A percentile compares a stretch with the other conserved stretches of the same genome.
phyloP scores from a whole-genome alignment of 1,140 invertebrate species.

The Aphelenchoides avenae region DNA sequence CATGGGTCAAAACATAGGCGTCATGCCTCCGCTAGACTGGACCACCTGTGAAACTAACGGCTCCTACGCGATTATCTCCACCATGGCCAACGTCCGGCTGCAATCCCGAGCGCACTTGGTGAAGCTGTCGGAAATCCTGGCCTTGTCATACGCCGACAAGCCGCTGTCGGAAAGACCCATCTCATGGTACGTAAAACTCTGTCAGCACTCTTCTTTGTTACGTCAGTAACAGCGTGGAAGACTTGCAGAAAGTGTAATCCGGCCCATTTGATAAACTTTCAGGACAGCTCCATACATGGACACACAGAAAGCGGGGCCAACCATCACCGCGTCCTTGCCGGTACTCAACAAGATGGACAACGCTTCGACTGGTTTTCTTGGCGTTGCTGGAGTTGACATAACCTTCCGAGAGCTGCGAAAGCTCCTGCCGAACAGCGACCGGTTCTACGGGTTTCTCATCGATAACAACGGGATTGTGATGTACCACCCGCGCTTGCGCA shows the following conservation, averaged over 20 bases:
- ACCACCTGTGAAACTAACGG: constrained; percentile 43
- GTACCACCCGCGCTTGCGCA: constrained; percentile 47
- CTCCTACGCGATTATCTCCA: constrained; percentile 36
- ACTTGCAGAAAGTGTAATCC: not conserved
- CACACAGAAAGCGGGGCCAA: constrained; percentile 44
- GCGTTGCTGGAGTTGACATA: constrained; percentile 49
- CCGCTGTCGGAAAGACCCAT: constrained; percentile 34
- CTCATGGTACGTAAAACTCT: constrained; percentile 23
- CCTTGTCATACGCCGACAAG: constrained; percentile 22
- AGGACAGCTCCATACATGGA: constrained; percentile 54
- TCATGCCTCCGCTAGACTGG: constrained; percentile 42
- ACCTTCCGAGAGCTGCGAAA: constrained; percentile 23
- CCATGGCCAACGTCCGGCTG: constrained; percentile 51
- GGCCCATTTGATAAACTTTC: not conserved
- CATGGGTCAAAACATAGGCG: constrained; percentile 54
- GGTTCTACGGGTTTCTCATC: constrained; percentile 48
- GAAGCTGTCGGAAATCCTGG: constrained; percentile 37
- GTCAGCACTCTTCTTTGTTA: not conserved
- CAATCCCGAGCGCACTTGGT: constrained; percentile 41
- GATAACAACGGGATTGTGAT: constrained; percentile 58
- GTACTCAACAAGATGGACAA: constrained; percentile 29
- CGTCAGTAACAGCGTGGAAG: too few species aligned
- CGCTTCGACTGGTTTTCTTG: constrained; percentile 27
- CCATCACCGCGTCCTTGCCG: constrained; percentile 50
- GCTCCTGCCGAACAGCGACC: constrained; percentile 12